Evolutionary conservation across 2,888 invertebrate genomes (phyloP).

Genomic region (Esperia sulphurella): DNA sequence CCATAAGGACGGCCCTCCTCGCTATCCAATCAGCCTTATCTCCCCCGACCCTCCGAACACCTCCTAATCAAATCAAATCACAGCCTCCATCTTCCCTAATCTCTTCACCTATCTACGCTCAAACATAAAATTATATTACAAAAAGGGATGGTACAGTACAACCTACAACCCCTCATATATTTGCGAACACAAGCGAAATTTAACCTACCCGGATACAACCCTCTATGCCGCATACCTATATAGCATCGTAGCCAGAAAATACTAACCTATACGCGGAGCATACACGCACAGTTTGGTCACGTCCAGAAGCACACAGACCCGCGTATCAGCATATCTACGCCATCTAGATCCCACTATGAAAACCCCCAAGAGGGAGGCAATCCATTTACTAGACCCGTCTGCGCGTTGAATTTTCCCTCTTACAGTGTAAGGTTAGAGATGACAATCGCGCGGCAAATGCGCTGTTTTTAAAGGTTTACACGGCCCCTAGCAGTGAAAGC

Average conservation of each 20-base stretch:
- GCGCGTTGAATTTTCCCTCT: slow-evolving; percentile 60
- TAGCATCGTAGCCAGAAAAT: slow-evolving; percentile 63
- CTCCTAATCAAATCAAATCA: slow-evolving; percentile 79
- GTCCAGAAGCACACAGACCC: slow-evolving; percentile 55
- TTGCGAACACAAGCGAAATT: slow-evolving; percentile 77
- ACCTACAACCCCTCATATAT: slow-evolving; percentile 71
- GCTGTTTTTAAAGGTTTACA: slow-evolving; percentile 79
- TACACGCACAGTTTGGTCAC: slow-evolving; percentile 35
- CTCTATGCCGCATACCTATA: slow-evolving; percentile 59
- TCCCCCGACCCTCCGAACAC: slow-evolving; percentile 71
- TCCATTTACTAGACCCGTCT: slow-evolving; percentile 69
- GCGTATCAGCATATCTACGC: slow-evolving; percentile 77
- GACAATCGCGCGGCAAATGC: slow-evolving; percentile 71
- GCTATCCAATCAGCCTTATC: slow-evolving; percentile 76
- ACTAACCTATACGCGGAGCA: slow-evolving; percentile 52
- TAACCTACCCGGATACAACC: slow-evolving; percentile 71
- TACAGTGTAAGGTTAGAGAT: slow-evolving; percentile 68
- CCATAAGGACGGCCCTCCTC: slow-evolving; percentile 57
- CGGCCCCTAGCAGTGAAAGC: slow-evolving; percentile 80
- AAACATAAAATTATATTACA: slow-evolving; percentile 77
- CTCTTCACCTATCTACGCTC: slow-evolving; percentile 75
- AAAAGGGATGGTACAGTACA: slow-evolving; percentile 58
- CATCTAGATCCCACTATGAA: slow-evolving; percentile 79
- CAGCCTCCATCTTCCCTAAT: slow-evolving; percentile 78
- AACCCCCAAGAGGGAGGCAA: slow-evolving; percentile 79